phyloP scores from a whole-genome alignment of 1,140 invertebrate genomes.

The Dinoponera quadriceps region DNA sequence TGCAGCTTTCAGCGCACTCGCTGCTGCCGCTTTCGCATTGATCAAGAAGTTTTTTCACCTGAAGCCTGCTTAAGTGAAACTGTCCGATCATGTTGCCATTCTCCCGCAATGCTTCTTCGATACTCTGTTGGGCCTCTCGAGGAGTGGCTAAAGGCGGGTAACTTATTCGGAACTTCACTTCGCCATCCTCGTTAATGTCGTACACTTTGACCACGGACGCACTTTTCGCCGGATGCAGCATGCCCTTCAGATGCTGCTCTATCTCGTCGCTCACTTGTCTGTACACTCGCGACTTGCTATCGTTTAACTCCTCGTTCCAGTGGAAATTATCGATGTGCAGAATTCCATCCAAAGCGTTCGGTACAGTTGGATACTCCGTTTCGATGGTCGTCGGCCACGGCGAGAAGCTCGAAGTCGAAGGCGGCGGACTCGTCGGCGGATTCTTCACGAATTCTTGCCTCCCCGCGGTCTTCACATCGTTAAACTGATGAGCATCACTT shows the following conservation, averaged over 20 bases:
- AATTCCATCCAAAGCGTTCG: conserved; percentile 89
- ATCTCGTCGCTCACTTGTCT: conserved; percentile 86
- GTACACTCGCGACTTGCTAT: conserved; percentile 88
- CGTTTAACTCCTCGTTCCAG: conserved; percentile 86
- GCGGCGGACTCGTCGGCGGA: conserved; percentile 83
- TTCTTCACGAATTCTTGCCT: conserved; percentile 82
- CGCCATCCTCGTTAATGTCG: conserved; percentile 85
- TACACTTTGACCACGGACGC: conserved; percentile 87
- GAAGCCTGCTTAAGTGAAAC: conserved; percentile 78
- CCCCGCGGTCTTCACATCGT: conserved; percentile 78
- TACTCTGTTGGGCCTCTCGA: conserved; percentile 75
- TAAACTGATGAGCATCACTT: conserved; percentile 73
- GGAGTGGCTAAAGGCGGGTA: conserved; percentile 76
- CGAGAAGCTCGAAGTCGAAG: conserved; percentile 82
- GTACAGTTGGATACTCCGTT: conserved; percentile 86
- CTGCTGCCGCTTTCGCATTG: conserved; percentile 91
- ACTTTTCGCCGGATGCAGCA: conserved; percentile 69
- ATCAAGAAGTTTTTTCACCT: conserved; percentile 87
- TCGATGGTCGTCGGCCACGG: conserved; percentile 86
- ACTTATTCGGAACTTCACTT: conserved; percentile 81
- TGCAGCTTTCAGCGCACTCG: conserved; percentile 91
- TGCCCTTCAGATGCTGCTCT: conserved; percentile 87
- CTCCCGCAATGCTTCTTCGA: conserved; percentile 77
- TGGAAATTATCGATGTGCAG: conserved; percentile 89
- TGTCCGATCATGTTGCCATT: conserved; percentile 77